These are phyloP conservation scores for Oscheius myriophilus DNA, from an alignment of 2,888 invertebrate species.

Conservation along the genomic window DNA sequence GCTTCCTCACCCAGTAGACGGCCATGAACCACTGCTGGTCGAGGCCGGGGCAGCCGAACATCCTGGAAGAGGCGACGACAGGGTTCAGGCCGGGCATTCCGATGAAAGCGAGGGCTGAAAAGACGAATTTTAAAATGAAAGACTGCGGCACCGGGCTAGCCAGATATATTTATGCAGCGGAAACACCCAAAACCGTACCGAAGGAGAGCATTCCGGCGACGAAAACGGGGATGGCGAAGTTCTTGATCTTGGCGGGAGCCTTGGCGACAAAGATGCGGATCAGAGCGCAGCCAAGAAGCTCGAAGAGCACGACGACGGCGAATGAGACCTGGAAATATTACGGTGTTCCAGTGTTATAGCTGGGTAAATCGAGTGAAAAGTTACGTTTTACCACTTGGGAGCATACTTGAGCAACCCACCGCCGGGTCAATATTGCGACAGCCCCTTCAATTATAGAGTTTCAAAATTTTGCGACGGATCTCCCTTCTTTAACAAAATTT, in stretches of 20 bases:
- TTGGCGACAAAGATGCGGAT: neutral
- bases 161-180: too few relatives aligned
- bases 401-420: too few relatives aligned
- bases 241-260: neutral
- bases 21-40: slow-evolving; percentile 56
- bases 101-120: slow-evolving; percentile 59
- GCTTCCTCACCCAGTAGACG: slow-evolving; percentile 56
- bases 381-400: too few relatives aligned
- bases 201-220: slow-evolving; percentile 2
- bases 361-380: too few relatives aligned
- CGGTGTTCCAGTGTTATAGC: too few relatives aligned
- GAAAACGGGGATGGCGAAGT: neutral
- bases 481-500: too few relatives aligned
- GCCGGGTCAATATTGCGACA: too few relatives aligned
- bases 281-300: neutral
- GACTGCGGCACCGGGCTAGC: too few relatives aligned
- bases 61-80: slow-evolving; percentile 58
- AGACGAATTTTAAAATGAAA: neutral
- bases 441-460: too few relatives aligned
- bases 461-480: too few relatives aligned
- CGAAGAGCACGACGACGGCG: neutral
- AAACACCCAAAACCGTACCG: too few relatives aligned
- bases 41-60: slow-evolving; percentile 64
- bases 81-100: slow-evolving; percentile 70
- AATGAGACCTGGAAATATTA: neutral